Evolutionary conservation across 2,113 vertebrate genomes (phyloP).

Genomic region (Onychorhynchus coronatus): DNA sequence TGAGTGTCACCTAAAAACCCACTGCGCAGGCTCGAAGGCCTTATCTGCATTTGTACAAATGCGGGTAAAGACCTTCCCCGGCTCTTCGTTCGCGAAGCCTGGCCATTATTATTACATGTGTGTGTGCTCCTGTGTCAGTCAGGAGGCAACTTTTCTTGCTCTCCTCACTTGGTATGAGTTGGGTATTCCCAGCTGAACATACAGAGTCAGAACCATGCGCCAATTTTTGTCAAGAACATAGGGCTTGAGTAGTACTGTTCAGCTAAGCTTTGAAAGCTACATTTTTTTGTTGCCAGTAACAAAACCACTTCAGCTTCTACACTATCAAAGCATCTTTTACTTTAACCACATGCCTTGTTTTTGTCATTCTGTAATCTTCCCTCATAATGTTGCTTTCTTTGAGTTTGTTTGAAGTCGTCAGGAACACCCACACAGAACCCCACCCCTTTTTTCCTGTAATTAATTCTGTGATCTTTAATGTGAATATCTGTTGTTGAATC

Average conservation of each 20-base stretch:
- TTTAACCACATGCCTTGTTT: constrained; percentile 11
- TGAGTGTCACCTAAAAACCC: no score
- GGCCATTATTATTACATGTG: no score
- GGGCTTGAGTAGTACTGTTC: background rate
- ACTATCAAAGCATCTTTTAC: constrained; percentile 1
- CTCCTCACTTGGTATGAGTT: background rate
- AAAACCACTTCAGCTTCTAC: background rate
- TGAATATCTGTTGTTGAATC: background rate
- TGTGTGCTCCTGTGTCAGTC: background rate
- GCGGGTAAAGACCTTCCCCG: no score
- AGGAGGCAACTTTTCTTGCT: background rate
- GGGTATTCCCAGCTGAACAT: background rate
- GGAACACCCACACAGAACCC: background rate
- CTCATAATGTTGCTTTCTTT: background rate
- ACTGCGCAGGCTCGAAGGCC: no score
- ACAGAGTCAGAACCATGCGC: background rate
- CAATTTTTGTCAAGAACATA: background rate
- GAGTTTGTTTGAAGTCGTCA: background rate
- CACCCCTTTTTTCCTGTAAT: background rate
- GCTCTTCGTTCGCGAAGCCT: no score
- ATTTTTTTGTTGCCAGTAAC: background rate
- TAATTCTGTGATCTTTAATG: background rate
- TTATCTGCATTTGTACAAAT: no score
- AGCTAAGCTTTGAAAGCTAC: background rate
- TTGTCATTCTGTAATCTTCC: background rate